Percentiles rank a stretch among this genome's conserved stretches.
Evolutionary conservation across 35 echinoderm and acorn worm genomes (phyloP).

Genomic region (Holothuria glaberrima): DNA sequence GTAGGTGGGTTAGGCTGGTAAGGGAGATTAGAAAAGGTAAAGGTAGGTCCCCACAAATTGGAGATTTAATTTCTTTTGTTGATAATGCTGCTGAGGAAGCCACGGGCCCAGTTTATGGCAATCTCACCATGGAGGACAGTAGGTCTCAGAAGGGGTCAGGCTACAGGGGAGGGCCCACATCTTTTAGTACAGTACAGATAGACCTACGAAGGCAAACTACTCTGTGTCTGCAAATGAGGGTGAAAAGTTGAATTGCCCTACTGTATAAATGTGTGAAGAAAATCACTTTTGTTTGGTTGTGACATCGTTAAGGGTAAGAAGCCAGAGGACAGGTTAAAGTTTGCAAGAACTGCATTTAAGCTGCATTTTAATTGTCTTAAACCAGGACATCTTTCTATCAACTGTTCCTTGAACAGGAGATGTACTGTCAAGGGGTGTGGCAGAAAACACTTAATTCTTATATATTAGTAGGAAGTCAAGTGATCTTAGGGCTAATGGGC

Average conservation of each 20-base stretch:
- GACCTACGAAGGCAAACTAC: not conserved
- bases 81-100: slow-evolving; percentile 26
- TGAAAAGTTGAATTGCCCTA: not conserved
- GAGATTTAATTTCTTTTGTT: too few species aligned
- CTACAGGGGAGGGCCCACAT: not conserved
- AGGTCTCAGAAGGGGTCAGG: not conserved
- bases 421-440: slow-evolving; percentile 4
- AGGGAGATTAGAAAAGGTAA: too few species aligned
- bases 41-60: too few species aligned
- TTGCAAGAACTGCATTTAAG: not conserved
- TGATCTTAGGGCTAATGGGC: not conserved
- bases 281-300: slow-evolving; percentile 1
- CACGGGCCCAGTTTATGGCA: slow-evolving; percentile 25
- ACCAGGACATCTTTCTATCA: not conserved
- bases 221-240: slow-evolving; percentile 7
- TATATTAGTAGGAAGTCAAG: not conserved
- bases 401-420: slow-evolving; percentile 10
- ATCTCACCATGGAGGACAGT: not conserved
- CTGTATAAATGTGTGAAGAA: not conserved
- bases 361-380: not conserved
- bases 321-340: not conserved
- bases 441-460: slow-evolving; percentile 6
- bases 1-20: too few species aligned
- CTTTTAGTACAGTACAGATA: too few species aligned
- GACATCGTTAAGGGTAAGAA: not conserved